Evolutionary conservation across 2,888 invertebrate species (phyloP), one percentile per base, ranked within the genome.

Genomic region (Ophion costatus): DNA sequence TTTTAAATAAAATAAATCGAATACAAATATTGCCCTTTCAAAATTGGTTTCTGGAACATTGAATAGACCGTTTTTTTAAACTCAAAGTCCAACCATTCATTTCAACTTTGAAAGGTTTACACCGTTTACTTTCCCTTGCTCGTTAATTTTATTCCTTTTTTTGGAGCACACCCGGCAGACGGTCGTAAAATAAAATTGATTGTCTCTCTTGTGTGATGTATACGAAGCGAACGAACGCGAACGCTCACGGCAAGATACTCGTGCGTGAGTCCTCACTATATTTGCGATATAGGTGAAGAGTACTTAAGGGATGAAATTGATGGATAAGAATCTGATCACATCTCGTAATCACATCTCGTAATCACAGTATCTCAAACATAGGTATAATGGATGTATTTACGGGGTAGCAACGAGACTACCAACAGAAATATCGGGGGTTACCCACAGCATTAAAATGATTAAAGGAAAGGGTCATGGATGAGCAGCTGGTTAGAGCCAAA

Each of bases 361-460:
- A 78, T 61, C 29, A 69, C 51, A 6, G 45, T 56, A 33, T 17
- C 33, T 38, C 22, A 33, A 17, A 24, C n/a, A 61, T 51, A 6
- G 51, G 2, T 33, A 70, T 38, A 56, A 38, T 38, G 17, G n/a
- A 22, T 24, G 11, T 76, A 24, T 45, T 0, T 61, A 6, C 5
- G n/a, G 7, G 69, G n/a, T 64, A 38, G n/a, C 64, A 73, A 51
- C 7, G 38, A 33, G 71, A 57, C 56, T n/a, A 61, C 20, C 45
- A 11, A 29, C 11, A 17, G n/a, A 69, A 69, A 42, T 63, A 38
- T 69, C 7, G 11, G 33, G 24, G 70, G 45, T 29, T 20, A 64
- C 22, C 24, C 11, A 22, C 51, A 51, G 57, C 57, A 70, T 22
- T 78, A 69, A 75, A 84, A 79, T 79, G 45, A 82, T 84, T 79